Evolutionary conservation across 2,888 invertebrate genomes (phyloP), one percentile per base, ranked within the genome.

Genomic region (Acronicta leporina): DNA sequence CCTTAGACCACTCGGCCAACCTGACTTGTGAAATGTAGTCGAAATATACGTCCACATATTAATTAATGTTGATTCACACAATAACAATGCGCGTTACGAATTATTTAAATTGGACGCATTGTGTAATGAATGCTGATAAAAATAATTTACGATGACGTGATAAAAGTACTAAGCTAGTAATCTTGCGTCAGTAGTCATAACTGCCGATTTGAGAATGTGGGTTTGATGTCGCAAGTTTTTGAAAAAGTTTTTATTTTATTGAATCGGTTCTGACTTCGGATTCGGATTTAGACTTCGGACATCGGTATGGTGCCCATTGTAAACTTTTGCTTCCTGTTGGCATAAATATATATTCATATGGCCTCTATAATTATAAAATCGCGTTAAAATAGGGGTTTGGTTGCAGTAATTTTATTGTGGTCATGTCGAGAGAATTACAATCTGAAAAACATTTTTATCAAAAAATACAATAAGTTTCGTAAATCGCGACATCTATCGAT

Each of bases 1-100:
- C 96, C 96, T 96, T 96, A 96, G 96, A 96, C 96, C 96, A 96
- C 96, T 96, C 96, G 96, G 96, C 96, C 96, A 96, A 96, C 96
- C 96, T 96, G 96, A 96, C 96, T 10, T 68, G 3, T 0, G 0
- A 0, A 0, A 0, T 0, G 0, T 0, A 0, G 3, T 0, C 0
- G 55, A 67, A 67, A 67, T 61, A 53, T 0, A 8, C 7, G 0
- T 56, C 20, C 9, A 6, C 10, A 2, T 15, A 25, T 7, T 6
- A 25, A 6, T 6, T 11, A 27, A 10, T 13, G 20, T 14, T 67
- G 68, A 50, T 9, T 62, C 68, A 68, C 30, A 33, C 40, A 0
- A 9, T 20, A 46, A 38, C n/a, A 38, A n/a, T 38, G 38, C n/a
- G 38, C 13, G 7, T 13, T n/a, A 38, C 1, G 5, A n/a, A 38